phyloP scores from a whole-genome alignment of 2,113 vertebrate genomes.

The Xyrauchen texanus region DNA sequence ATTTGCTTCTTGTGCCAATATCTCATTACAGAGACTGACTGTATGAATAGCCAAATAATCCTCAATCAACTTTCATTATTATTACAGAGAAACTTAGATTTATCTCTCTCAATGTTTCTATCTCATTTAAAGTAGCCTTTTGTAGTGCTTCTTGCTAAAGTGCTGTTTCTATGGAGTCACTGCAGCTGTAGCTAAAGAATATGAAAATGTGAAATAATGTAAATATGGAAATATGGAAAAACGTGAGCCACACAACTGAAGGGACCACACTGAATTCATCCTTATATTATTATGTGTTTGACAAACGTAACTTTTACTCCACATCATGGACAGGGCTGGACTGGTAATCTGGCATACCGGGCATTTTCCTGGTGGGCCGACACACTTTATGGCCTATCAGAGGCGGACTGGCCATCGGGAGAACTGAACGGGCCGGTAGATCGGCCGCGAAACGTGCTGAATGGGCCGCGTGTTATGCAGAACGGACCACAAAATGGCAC shows the following conservation, averaged over 20 bases:
- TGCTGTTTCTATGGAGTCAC: constrained; percentile 11
- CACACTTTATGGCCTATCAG: too few species aligned
- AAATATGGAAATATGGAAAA: constrained; percentile 4
- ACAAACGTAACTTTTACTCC: neutral
- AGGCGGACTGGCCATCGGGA: too few species aligned
- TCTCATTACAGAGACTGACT: constrained; percentile 10
- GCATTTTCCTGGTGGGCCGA: too few species aligned
- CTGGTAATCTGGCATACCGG: too few species aligned
- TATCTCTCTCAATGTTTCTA: too few species aligned
- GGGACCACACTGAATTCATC: neutral
- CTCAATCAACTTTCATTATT: constrained; percentile 30
- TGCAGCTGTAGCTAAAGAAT: neutral
- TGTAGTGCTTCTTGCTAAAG: neutral
- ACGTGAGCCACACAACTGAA: neutral
- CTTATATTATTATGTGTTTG: neutral
- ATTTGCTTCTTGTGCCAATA: neutral
- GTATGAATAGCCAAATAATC: constrained; percentile 30
- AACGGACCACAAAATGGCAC: too few species aligned
- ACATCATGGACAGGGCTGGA: too few species aligned
- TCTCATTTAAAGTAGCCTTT: neutral
- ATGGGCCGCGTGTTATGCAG: too few species aligned
- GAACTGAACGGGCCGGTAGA: too few species aligned
- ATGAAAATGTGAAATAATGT: neutral
- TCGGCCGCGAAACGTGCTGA: too few species aligned
- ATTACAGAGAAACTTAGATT: constrained; percentile 9